Evolutionary conservation across 2,113 vertebrate species (phyloP).

Genomic region (Sisor rabdophorus): DNA sequence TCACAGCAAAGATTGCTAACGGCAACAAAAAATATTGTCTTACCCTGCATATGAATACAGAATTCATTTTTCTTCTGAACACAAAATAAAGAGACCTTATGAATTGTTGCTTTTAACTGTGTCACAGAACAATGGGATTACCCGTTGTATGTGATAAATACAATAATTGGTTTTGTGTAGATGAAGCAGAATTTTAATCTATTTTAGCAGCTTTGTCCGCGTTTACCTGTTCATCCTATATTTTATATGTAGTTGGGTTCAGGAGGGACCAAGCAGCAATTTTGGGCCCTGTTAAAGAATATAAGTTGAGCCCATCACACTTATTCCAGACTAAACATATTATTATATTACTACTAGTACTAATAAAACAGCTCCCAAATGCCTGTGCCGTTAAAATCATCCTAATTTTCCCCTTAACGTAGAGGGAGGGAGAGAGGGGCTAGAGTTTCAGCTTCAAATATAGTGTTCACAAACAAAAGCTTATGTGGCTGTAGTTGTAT

Average conservation of each 20-base stretch:
- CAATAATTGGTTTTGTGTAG: background rate
- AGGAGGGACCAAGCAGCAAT: no score
- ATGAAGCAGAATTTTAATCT: no score
- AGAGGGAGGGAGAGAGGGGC: background rate
- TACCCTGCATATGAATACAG: background rate
- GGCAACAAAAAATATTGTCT: background rate
- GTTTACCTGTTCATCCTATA: no score
- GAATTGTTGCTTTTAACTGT: background rate
- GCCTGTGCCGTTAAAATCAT: no score
- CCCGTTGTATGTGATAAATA: background rate
- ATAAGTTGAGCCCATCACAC: no score
- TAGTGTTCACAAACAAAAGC: background rate
- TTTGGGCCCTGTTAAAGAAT: no score
- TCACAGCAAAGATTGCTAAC: background rate
- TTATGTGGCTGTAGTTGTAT: background rate
- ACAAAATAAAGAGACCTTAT: background rate
- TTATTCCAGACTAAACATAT: no score
- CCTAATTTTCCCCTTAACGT: no score
- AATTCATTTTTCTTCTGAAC: background rate
- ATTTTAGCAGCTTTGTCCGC: no score
- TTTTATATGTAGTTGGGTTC: no score
- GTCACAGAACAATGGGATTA: background rate
- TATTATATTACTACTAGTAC: no score
- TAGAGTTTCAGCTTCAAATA: background rate
- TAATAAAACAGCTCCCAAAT: no score